phyloP scores from a whole-genome alignment of 2,113 vertebrate species.

The Phocoena sinus region DNA sequence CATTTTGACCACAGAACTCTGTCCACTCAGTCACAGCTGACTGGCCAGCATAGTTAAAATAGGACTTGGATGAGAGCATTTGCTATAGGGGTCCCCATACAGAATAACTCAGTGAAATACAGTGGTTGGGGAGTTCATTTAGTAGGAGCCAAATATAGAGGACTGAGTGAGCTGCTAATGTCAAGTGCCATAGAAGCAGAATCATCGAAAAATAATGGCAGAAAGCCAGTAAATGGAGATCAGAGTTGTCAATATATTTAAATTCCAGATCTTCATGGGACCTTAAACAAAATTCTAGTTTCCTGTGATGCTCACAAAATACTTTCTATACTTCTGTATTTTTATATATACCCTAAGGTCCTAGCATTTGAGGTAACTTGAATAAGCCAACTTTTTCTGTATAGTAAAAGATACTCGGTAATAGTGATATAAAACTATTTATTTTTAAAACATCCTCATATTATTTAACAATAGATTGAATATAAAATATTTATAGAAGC shows the following conservation, averaged over 20 bases:
- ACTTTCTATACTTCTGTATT: background rate
- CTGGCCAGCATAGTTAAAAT: too few species aligned
- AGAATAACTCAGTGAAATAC: background rate
- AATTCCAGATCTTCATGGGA: background rate
- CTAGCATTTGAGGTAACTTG: background rate
- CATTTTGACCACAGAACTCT: background rate
- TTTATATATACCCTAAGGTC: background rate
- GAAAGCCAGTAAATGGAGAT: background rate
- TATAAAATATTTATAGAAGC: background rate
- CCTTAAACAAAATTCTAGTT: background rate
- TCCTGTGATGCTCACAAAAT: background rate
- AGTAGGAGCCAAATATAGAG: background rate
- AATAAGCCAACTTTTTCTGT: background rate
- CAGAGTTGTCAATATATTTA: background rate
- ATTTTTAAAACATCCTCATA: background rate
- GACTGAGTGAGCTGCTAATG: background rate
- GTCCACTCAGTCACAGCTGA: background rate
- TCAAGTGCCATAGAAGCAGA: background rate
- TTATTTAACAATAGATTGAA: background rate
- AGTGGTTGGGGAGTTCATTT: background rate
- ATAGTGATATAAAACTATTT: background rate
- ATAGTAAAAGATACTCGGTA: background rate
- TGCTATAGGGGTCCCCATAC: rapidly evolving
- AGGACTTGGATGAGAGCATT: background rate
- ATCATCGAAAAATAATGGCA: background rate